Evolutionary conservation across 2,888 invertebrate genomes (phyloP).

Genomic region (Sminthurinus aureus): DNA sequence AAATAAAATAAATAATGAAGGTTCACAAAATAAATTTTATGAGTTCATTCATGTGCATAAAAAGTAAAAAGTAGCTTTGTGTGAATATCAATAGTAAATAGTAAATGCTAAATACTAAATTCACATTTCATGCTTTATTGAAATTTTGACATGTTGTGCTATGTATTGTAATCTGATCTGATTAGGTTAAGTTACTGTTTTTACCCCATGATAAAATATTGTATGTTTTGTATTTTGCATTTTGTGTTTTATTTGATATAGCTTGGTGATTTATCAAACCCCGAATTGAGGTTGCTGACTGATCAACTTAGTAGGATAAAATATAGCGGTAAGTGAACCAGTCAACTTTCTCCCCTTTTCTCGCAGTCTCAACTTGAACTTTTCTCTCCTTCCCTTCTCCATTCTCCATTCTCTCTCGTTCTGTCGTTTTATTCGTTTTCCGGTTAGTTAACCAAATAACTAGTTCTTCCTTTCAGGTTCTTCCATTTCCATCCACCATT

Average conservation of each 20-base stretch:
- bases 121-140: too few relatives aligned
- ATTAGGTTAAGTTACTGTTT: neutral
- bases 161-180: too few relatives aligned
- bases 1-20: neutral
- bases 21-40: too few relatives aligned
- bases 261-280: constrained; percentile 92
- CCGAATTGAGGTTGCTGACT: constrained; percentile 87
- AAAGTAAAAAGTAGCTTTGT: neutral
- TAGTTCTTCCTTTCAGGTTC: constrained; percentile 16
- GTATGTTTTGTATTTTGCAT: neutral
- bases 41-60: too few relatives aligned
- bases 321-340: constrained; percentile 78
- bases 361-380: too few relatives aligned
- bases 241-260: constrained; percentile 62
- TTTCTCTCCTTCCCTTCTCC: neutral
- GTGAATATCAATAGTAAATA: neutral
- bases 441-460: constrained; percentile 43
- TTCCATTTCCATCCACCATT: too few relatives aligned
- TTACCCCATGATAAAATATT: neutral
- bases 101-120: too few relatives aligned
- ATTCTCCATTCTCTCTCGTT: neutral
- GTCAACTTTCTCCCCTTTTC: too few relatives aligned
- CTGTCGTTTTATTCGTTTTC: constrained; percentile 32
- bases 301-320: constrained; percentile 91
- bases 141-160: neutral